Evolutionary conservation across 2,113 vertebrate species (phyloP), one percentile per base, ranked within the genome.

Genomic region (Malurus elegans): DNA sequence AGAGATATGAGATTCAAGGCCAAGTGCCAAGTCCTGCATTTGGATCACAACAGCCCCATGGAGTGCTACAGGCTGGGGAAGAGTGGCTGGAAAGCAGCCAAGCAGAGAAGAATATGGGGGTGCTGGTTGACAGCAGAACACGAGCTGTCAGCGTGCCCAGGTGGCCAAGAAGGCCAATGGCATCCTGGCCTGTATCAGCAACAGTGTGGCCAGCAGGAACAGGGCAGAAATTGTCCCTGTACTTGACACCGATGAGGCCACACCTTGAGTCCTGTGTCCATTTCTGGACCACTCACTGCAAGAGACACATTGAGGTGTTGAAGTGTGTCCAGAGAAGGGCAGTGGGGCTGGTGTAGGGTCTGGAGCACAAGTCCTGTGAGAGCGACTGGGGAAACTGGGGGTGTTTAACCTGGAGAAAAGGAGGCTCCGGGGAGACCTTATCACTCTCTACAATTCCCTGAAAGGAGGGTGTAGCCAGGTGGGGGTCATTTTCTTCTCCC

Each of bases 361-460:
- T 54, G 42, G 20, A 48, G 54, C 7, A 15, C 15, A 47, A 21
- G 12, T 19, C 54, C 11, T 15, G 4, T 3, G 5, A 42, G 54
- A 61, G 40, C 1, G 2, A 9, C 19, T 34, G 53, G 12, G 5
- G 28, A 29, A 69, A 6, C 11, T 69, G 17, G 6, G 20, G 2
- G 3, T 34, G 29, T 61, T 69, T 31, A 31, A 4, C 29, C 54
- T 82, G 34, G 62, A 54, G 25, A 21, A 67, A 13, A 67, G 21
- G 31, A 42, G 20, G 9, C 24, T 31, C 3, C 0, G 3, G n/a
- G 18, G 3, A 7, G 5, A 9, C 5, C 25, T 34, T 54, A 11
- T 9, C 18, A 12, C 17, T 61, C 29, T 47, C 34, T 69, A 13
- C 14, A 69, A 3, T 14, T 48, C 12, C 18, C 62, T 38, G 31